Evolutionary conservation across 2,113 vertebrate species (phyloP).

Genomic region (Misgurnus anguillicaudatus): DNA sequence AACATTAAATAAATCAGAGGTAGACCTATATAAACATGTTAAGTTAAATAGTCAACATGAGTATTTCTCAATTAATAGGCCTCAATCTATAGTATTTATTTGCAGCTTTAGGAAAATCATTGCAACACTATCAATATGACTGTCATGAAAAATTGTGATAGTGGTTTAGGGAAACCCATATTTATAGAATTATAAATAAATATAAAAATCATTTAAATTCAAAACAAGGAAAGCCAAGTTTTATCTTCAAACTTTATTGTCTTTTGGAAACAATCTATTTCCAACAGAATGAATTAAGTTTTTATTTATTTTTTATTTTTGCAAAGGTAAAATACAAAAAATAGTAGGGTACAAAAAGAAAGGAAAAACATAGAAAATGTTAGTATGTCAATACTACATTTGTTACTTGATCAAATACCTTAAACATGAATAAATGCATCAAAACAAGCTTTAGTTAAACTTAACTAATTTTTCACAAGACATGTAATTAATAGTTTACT

Average conservation of each 20-base stretch:
- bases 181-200: background rate
- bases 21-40: conserved; percentile 17
- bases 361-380: conserved; percentile 41
- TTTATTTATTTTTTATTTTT: conserved; percentile 34
- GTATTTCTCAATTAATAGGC: background rate
- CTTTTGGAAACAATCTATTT: conserved; percentile 22
- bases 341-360: conserved; percentile 54
- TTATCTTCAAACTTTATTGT: conserved; percentile 16
- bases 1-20: background rate
- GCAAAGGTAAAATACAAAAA: conserved; percentile 55
- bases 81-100: background rate
- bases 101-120: background rate
- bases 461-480: conserved; percentile 35
- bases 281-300: conserved; percentile 42
- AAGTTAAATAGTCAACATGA: background rate
- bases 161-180: background rate
- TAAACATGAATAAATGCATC: conserved; percentile 45
- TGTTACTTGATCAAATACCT: conserved; percentile 51
- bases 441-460: conserved; percentile 41
- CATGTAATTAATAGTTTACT: conserved; percentile 31
- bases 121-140: background rate
- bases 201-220: no score
- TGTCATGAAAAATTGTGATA: background rate
- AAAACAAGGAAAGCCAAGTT: background rate
- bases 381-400: conserved; percentile 36